phyloP scores from a whole-genome alignment of 37 sponge, comb jelly and placozoan species.

The Haliclona indistincta region DNA sequence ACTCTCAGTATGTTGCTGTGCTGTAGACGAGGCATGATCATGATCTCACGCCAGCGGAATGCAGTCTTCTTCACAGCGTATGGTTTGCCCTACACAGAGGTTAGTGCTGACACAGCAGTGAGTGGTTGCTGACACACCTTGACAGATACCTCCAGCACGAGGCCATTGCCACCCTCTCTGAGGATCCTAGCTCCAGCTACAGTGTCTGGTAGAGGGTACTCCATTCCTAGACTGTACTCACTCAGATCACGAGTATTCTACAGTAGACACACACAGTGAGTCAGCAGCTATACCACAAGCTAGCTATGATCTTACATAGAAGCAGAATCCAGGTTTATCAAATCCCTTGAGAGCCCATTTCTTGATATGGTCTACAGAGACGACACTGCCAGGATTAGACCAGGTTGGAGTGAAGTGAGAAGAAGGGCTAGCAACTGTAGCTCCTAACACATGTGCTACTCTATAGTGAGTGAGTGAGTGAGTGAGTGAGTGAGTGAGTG shows the following conservation, averaged over 20 bases:
- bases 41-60: slow-evolving; percentile 1
- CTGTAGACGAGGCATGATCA: slow-evolving; percentile 4
- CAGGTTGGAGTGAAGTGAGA: too few relatives aligned
- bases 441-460: too few relatives aligned
- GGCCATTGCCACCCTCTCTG: background rate
- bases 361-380: background rate
- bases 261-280: too few relatives aligned
- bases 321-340: slow-evolving; percentile 1
- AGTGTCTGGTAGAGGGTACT: background rate
- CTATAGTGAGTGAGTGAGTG: too few relatives aligned
- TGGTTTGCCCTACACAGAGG: background rate
- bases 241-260: too few relatives aligned
- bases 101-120: background rate
- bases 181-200: background rate
- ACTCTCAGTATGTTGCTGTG: background rate
- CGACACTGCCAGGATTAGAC: too few relatives aligned
- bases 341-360: background rate
- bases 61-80: slow-evolving; percentile 5
- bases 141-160: background rate
- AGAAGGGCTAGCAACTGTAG: too few relatives aligned
- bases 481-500: too few relatives aligned
- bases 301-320: slow-evolving; percentile 16
- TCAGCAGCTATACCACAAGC: too few relatives aligned
- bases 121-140: background rate
- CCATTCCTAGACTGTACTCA: background rate